Conservation (phyloP, 2,113 vertebrate species). For the Catharus minimus region DNA sequence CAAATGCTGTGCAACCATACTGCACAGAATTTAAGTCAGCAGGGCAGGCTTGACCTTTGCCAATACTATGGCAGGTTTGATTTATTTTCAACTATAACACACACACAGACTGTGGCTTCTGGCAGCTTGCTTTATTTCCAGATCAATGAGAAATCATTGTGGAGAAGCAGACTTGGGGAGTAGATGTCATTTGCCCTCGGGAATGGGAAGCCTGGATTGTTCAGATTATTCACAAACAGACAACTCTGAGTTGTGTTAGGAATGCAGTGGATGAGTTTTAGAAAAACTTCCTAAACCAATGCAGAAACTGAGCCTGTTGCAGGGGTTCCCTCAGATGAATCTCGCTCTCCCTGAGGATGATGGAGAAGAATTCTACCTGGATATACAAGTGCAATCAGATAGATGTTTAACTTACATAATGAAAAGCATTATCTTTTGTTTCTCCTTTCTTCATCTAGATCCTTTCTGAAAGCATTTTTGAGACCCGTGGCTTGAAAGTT, state of each 20-base stretch:
- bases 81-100: constrained; percentile 36
- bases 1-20: constrained; percentile 39
- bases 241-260: not conserved
- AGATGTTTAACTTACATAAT: not conserved
- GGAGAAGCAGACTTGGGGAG: not conserved
- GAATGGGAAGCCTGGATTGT: not conserved
- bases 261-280: not conserved
- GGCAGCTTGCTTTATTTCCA: constrained; percentile 20
- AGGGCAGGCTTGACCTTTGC: constrained; percentile 1
- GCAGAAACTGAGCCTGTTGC: not conserved
- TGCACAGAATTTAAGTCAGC: constrained; percentile 27
- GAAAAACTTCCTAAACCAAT: not conserved
- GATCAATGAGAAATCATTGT: not conserved
- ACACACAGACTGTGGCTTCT: not conserved
- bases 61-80: constrained; percentile 36
- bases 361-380: rapidly evolving
- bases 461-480: not conserved
- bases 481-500: not conserved
- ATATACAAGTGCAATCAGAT: not conserved
- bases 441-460: not conserved
- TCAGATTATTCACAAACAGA: not conserved
- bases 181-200: not conserved
- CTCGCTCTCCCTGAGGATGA: not conserved
- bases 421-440: not conserved
- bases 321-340: not conserved